These are phyloP conservation scores for Picus viridis DNA, from an alignment of 2,797 vertebrate genomes.

Conservation along the genomic window DNA sequence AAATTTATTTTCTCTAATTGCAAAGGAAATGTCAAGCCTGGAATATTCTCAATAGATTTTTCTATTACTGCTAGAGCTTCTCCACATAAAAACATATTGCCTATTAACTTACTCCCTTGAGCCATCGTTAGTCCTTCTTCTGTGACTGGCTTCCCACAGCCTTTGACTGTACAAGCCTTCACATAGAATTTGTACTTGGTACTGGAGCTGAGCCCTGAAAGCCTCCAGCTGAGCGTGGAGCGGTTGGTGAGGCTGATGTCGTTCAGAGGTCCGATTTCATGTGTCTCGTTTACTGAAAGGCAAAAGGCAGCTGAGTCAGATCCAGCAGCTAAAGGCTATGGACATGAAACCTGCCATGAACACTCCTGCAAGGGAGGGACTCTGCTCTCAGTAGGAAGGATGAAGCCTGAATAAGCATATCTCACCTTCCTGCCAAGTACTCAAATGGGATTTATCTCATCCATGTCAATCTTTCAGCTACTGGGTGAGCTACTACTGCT, in stretches of 20 bases:
- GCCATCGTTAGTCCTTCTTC: conserved; percentile 88
- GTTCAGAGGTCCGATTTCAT: conserved; percentile 83
- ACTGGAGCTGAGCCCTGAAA: conserved; percentile 84
- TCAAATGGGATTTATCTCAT: neutral
- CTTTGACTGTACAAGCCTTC: conserved; percentile 88
- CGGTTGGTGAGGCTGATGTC: conserved; percentile 82
- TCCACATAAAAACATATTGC: neutral
- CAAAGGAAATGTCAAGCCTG: conserved; percentile 13
- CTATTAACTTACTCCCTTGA: conserved; percentile 88
- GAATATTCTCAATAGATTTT: conserved; percentile 8
- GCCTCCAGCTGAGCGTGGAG: conserved; percentile 82
- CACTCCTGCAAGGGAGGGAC: neutral
- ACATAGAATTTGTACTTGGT: conserved; percentile 95
- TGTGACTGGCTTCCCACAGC: conserved; percentile 87
- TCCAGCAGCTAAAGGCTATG: neutral
- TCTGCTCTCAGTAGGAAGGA: neutral
- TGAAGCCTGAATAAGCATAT: neutral
- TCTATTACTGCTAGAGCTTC: neutral
- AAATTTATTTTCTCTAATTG: conserved; percentile 26
- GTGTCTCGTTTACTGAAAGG: conserved; percentile 90
- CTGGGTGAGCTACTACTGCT: neutral
- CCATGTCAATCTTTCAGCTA: neutral
- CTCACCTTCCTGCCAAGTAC: neutral
- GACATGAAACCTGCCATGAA: fast-evolving
- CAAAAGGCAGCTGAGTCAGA: neutral